Evolutionary conservation across 1,140 invertebrate species (phyloP), one percentile per base, ranked within the genome.

Genomic region (Euura lappo): DNA sequence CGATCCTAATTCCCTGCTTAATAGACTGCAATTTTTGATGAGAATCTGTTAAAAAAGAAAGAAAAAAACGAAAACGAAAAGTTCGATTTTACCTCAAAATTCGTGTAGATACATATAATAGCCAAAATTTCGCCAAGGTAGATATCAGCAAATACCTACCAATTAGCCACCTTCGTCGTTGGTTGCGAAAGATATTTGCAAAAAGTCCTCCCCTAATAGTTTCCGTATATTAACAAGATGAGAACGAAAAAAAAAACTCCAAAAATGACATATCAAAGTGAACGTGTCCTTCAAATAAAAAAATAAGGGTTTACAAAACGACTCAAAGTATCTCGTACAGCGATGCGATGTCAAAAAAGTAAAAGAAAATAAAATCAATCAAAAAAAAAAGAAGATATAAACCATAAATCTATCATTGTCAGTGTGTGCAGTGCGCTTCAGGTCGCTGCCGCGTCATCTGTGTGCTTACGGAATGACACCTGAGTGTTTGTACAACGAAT

Each of bases 361-460:
- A 64, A 64, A 10, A 64, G 8, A 13, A 64, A 64, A 64, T 13
- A 64, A 13, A 10, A 13, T 64, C 8, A 64, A 64, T 13, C 8
- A 64, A 64, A 64, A 10, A 64, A 13, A 64, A 64, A 64, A 13
- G 2, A 64, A 64, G 13, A 64, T 64, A 10, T 28, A 28, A 28
- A 28, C 28, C 28, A 60, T 60, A 60, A 60, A 60, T 82, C 79
- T 84, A 79, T 80, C 83, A 86, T 87, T 87, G 84, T 87, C 85
- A 86, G 84, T 87, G 84, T 87, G 80, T 86, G 83, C 85, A 86
- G 84, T 86, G 81, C 80, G 85, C 85, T 86, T 87, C 74, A 83
- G 81, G 80, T 84, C 82, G 81, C 81, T 75, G 75, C 74, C 80
- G 74, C 74, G 72, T 75, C 72, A 76, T 65, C 44, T 60, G 51